phyloP scores from a whole-genome alignment of 2,888 invertebrate genomes.

The Drosophila bunnanda region DNA sequence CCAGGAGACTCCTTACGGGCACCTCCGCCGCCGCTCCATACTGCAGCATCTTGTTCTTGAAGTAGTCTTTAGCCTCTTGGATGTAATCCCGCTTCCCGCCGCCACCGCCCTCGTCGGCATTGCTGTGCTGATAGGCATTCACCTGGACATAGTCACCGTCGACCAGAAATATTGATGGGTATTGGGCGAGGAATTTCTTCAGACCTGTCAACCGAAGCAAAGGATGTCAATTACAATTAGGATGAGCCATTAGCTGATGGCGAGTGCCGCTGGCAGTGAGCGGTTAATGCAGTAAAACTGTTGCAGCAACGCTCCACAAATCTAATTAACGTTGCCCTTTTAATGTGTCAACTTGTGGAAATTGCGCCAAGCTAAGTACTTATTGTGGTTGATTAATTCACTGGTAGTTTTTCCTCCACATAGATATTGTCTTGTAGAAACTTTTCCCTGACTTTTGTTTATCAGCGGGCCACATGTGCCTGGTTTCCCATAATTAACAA shows the following conservation, averaged over 20 bases:
- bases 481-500: slow-evolving; percentile 72
- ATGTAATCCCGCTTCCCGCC: slow-evolving; percentile 94
- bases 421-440: slow-evolving; percentile 43
- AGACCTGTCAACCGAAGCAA: slow-evolving; percentile 87
- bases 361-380: slow-evolving; percentile 44
- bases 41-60: slow-evolving; percentile 96
- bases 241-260: slow-evolving; percentile 56
- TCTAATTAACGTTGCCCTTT: slow-evolving; percentile 57
- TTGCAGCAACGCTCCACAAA: slow-evolving; percentile 44
- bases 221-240: slow-evolving; percentile 70
- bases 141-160: slow-evolving; percentile 96
- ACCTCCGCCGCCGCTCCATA: slow-evolving; percentile 98
- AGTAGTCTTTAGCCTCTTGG: slow-evolving; percentile 98
- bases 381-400: slow-evolving; percentile 52
- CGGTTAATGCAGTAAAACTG: slow-evolving; percentile 69
- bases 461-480: slow-evolving; percentile 55
- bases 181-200: slow-evolving; percentile 97
- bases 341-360: slow-evolving; percentile 35
- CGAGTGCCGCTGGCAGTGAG: neutral
- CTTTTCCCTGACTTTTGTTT: slow-evolving; percentile 35
- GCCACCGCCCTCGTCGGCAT: slow-evolving; percentile 86
- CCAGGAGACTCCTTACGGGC: slow-evolving; percentile 97
- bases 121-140: slow-evolving; percentile 90
- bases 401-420: neutral
- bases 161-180: slow-evolving; percentile 97